Percentiles rank a stretch among this genome's conserved stretches.
phyloP scores from a whole-genome alignment of 2,797 vertebrate species.

The Scolopax bukidnonensis region DNA sequence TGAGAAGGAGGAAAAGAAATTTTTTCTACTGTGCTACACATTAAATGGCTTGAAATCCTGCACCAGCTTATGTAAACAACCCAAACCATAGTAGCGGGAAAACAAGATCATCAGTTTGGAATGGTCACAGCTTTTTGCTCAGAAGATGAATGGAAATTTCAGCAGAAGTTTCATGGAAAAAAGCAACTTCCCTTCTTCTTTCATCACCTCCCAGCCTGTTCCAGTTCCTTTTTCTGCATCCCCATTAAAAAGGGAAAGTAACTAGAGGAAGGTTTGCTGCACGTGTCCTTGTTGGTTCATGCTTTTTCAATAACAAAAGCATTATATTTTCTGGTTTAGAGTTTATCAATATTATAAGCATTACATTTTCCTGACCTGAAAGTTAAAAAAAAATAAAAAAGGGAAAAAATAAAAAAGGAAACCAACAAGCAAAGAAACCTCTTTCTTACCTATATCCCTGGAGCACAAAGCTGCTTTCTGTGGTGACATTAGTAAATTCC shows the following conservation, averaged over 20 bases:
- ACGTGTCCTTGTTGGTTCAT: not conserved
- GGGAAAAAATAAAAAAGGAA: fast-evolving
- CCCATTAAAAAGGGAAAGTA: not conserved
- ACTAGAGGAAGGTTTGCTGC: not conserved
- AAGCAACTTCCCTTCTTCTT: not conserved
- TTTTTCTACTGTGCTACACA: not conserved
- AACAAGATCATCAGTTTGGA: not conserved
- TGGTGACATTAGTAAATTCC: not conserved
- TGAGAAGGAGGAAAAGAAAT: not conserved
- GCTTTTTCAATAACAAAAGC: not conserved
- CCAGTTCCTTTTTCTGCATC: not conserved
- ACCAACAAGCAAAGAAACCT: not conserved
- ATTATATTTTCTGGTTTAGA: not conserved
- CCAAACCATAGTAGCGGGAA: not conserved
- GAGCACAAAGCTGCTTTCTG: not conserved
- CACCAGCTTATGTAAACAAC: not conserved
- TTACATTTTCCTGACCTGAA: not conserved
- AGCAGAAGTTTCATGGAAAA: not conserved
- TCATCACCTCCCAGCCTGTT: not conserved
- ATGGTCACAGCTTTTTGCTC: not conserved
- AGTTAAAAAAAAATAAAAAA: not conserved
- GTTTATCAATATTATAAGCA: not conserved
- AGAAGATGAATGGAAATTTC: not conserved
- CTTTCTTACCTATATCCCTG: not conserved
- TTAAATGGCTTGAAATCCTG: not conserved